Conservation (phyloP, 1,140 invertebrate species). For the Coelopa frigida region DNA sequence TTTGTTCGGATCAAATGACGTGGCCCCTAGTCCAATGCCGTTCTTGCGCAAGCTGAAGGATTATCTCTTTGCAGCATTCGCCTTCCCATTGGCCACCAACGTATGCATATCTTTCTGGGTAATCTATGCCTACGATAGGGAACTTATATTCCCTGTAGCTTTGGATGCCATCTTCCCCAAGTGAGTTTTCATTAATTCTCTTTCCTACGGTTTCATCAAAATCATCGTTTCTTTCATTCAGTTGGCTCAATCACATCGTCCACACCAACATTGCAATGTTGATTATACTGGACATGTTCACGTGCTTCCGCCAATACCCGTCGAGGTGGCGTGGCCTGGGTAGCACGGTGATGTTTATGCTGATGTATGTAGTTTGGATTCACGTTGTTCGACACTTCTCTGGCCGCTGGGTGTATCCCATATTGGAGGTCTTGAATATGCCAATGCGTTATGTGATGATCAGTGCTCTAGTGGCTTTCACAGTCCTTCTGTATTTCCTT, state of each 20-base stretch:
- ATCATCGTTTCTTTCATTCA: constrained; percentile 16
- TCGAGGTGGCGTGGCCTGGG: constrained; percentile 24
- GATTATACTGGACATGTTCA: constrained; percentile 34
- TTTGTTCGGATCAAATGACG: constrained; percentile 23
- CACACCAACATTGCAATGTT: constrained; percentile 35
- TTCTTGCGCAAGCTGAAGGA: constrained; percentile 20
- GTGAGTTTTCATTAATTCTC: constrained; percentile 9
- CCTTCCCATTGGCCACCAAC: constrained; percentile 35
- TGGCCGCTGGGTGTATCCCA: constrained; percentile 34
- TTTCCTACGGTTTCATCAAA: neutral
- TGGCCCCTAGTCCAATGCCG: constrained; percentile 18
- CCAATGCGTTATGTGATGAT: constrained; percentile 31
- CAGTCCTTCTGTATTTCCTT: constrained; percentile 27
- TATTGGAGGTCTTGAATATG: constrained; percentile 24
- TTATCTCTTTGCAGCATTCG: constrained; percentile 32
- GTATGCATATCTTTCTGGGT: constrained; percentile 34
- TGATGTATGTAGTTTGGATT: constrained; percentile 35
- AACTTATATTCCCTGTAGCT: constrained; percentile 32
- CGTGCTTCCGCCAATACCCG: constrained; percentile 32
- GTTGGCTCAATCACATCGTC: constrained; percentile 39
- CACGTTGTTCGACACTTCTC: constrained; percentile 35
- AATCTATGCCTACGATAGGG: constrained; percentile 33
- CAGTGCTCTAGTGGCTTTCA: constrained; percentile 23
- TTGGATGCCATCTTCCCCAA: constrained; percentile 32
- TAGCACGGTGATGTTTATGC: constrained; percentile 26